Evolutionary conservation across 1,140 invertebrate genomes (phyloP), one percentile per base, ranked within the genome.

Genomic region (Wasmannia auropunctata): DNA sequence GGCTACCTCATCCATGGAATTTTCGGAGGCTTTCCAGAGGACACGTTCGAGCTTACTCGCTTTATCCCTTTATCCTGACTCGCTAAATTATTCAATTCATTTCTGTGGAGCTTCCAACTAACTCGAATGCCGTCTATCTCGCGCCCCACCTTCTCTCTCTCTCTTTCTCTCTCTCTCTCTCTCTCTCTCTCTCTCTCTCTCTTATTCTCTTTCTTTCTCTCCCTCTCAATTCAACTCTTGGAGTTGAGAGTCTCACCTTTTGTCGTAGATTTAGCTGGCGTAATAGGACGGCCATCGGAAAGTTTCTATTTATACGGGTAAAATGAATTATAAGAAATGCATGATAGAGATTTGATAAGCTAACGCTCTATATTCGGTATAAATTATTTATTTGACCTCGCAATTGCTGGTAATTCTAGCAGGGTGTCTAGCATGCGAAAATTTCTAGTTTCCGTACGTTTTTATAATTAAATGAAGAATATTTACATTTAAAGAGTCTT

Each of bases 31-130:
- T 79, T 74, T 72, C 74, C 51, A n/a, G 51, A 58, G 77, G 86
- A 90, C 86, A 88, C 76, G 84, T 86, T 90, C 81, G 86, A 80
- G 88, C 84, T 87, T 87, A 70, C 75, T 79, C 88, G 86, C 70
- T 86, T 88, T 90, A 86, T 85, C 70, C 63, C 69, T 83, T 86
- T 58, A 67, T 84, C 79, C 89, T 65, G 63, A 31, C 77, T 86
- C 56, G 85, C 86, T 91, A 91, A 92, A 91, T 92, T 91, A 92
- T 92, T 91, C 91, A 91, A 91, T 92, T 92, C 90, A 91, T 92
- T 91, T 87, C 86, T 77, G 62, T 46, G 72, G 51, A 69, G 75
- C 75, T 79, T 72, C 80, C 83, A 69, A 88, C 81, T 87, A 90
- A 86, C 87, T 87, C 63, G 43, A 85, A 84, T 77, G 34, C 76